These are phyloP conservation scores for Phoebastria nigripes DNA, from an alignment of 2,797 vertebrate species.

Conservation along the genomic window DNA sequence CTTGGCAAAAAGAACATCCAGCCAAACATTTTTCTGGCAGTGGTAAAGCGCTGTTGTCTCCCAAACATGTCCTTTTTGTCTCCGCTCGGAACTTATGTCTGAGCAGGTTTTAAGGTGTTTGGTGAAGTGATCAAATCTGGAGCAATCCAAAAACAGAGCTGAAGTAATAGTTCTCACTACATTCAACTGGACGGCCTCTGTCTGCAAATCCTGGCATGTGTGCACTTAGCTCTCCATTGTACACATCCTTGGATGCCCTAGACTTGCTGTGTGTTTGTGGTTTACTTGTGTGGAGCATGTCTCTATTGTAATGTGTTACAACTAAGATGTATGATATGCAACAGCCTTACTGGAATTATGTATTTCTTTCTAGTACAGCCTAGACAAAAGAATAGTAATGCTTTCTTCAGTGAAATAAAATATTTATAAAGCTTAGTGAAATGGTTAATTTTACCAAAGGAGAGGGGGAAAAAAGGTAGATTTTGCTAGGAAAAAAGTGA, in stretches of 20 bases:
- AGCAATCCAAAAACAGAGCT: background rate
- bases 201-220: background rate
- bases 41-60: background rate
- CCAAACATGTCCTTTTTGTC: background rate
- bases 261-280: rapidly evolving
- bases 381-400: background rate
- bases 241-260: too few relatives aligned
- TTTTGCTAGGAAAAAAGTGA: background rate
- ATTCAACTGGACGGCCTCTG: background rate
- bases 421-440: background rate
- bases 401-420: background rate
- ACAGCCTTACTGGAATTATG: background rate
- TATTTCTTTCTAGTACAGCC: background rate
- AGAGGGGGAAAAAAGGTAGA: background rate
- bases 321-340: background rate
- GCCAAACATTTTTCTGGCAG: background rate
- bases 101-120: background rate
- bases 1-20: background rate
- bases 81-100: background rate
- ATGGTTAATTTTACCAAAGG: background rate
- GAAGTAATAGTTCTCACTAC: background rate
- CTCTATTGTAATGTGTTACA: background rate
- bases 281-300: background rate
- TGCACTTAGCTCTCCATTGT: background rate
- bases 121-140: background rate